Evolutionary conservation across 2,113 vertebrate genomes (phyloP), one percentile per base, ranked within the genome.

Genomic region (Rhinoptilus africanus): DNA sequence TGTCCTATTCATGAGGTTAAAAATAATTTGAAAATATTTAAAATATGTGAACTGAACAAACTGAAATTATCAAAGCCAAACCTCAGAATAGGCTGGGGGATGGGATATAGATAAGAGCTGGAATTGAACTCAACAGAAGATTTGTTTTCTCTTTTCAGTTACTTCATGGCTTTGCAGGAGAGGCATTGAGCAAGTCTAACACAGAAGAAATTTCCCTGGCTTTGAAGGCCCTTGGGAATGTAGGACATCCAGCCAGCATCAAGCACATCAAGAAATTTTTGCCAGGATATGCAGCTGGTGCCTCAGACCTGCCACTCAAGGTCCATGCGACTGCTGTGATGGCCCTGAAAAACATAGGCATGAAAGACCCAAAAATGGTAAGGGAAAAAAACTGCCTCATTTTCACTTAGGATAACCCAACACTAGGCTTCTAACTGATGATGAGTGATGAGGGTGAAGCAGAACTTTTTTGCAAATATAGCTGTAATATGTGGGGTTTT

Each of bases 251-350:
- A 51, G 74, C 91, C 35, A 95, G 97, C 64, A 88, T 97, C 63
- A 98, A 98, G 80, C 91, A 87, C 34, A 97, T 98, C 68, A 95
- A 90, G 93, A 98, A 98, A 66, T 96, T 96, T 95, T 92, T 98
- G 59, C 96, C 96, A 47, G 93, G 90, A 23, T 96, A 96, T 76
- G 85, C 93, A 82, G 45, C 92, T 37, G 27, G 77, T 54, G 87
- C 91, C 45, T 94, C 69, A 3, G 84, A 95, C 64, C 64, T 94
- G 54, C 94, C 97, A 3, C 28, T 84, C 39, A 90, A 89, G 23
- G 60, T 98, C 81, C 97, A 97, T 3, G 15, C 4, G 0, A 83
- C 54, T 81, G 97, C 97, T 66, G 68, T 98, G 30, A 41, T 93
- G 92, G 93, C 97, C 59, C 77, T 98, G 85, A 97, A 90, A 92